Conservation (phyloP, 2,888 invertebrate genomes). For the Hydroisotoma schaefferi region DNA sequence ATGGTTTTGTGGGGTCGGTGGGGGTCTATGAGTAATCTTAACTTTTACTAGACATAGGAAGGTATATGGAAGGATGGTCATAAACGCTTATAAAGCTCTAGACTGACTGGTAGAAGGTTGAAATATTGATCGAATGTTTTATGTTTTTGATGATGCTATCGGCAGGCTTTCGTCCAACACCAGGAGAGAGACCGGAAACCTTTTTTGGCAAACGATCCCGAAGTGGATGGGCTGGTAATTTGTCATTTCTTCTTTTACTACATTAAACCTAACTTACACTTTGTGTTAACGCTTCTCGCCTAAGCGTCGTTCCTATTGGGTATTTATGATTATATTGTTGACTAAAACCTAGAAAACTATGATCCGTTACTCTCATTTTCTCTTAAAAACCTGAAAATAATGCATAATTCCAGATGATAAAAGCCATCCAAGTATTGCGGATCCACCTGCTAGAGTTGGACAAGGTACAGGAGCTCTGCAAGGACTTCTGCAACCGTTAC, state of each 20-base stretch:
- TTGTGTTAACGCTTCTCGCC: neutral
- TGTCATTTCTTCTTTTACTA: conserved; percentile 14
- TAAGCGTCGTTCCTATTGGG: neutral
- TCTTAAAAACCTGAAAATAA: too few relatives aligned
- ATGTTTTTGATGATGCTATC: too few relatives aligned
- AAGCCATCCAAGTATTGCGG: conserved; percentile 82
- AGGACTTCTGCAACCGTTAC: conserved; percentile 91
- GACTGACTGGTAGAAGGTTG: too few relatives aligned
- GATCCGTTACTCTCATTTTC: conserved; percentile 1
- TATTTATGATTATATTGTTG: too few relatives aligned
- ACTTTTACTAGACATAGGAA: too few relatives aligned
- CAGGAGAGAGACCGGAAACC: conserved; percentile 81
- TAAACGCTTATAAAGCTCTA: too few relatives aligned
- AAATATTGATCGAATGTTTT: too few relatives aligned
- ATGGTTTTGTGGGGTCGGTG: too few relatives aligned
- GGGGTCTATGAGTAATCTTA: too few relatives aligned
- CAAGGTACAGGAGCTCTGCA: conserved; percentile 90
- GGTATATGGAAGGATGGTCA: too few relatives aligned
- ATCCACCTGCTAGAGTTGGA: conserved; percentile 89
- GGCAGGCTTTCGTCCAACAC: conserved; percentile 83
- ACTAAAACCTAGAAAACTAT: too few relatives aligned
- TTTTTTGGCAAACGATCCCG: conserved; percentile 84
- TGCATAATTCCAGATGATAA: conserved; percentile 71
- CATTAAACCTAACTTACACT: neutral
- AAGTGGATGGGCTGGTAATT: conserved; percentile 84